These are phyloP conservation scores for Parotia lawesii DNA, from an alignment of 2,113 vertebrate species.

Conservation along the genomic window DNA sequence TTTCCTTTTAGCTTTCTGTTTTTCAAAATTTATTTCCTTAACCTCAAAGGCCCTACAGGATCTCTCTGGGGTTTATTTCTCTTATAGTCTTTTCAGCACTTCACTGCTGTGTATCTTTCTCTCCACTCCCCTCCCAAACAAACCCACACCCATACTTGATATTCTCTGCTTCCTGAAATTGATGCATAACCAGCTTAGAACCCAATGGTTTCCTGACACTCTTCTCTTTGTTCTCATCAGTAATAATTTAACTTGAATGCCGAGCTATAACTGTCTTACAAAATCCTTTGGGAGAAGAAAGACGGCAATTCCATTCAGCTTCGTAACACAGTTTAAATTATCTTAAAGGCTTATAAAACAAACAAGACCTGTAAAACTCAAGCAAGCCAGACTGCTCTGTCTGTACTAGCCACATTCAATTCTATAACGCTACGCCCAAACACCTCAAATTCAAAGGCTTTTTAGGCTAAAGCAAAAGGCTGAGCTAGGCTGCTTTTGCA, in stretches of 20 bases:
- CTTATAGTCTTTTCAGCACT: neutral
- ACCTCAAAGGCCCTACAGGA: neutral
- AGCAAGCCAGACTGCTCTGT: neutral
- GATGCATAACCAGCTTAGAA: neutral
- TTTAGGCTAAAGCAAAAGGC: neutral
- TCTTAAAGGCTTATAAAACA: neutral
- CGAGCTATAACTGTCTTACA: neutral
- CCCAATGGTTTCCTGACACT: neutral
- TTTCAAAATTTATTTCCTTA: neutral
- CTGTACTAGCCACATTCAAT: neutral
- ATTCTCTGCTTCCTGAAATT: neutral
- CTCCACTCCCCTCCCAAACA: neutral
- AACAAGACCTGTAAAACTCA: neutral
- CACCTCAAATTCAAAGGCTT: neutral
- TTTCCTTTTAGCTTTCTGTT: neutral
- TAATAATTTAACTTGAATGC: neutral
- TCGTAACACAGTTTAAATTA: neutral
- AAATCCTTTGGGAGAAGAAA: neutral
- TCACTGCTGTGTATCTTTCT: fast-evolving
- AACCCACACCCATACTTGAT: neutral
- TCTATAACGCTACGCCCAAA: neutral
- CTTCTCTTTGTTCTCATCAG: neutral
- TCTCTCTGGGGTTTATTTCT: neutral
- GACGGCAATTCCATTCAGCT: neutral
- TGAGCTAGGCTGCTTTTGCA: neutral